Base-by-base conservation (phyloP, 2,113 vertebrate species). In the Poeciliopsis occidentalis region DNA sequence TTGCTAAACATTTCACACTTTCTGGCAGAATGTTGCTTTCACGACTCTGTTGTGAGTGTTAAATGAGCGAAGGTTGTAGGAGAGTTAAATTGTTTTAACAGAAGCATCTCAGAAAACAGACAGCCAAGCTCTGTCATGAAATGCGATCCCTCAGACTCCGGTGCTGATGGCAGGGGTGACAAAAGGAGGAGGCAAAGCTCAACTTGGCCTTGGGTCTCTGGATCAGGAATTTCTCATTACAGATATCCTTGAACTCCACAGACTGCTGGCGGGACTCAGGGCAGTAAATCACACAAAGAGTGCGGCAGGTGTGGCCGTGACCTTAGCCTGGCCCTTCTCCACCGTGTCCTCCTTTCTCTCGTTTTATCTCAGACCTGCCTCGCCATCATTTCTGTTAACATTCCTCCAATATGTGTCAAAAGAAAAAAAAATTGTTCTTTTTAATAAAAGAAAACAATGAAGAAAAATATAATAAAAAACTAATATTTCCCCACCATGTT, bases 151-250 rank as follows among this genome's bases (percentile, higher is more conserved):
- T 68, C 73, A 77, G 78, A 87, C 60, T 51, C 37, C 78, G 78
- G 84, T 80, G 81, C 61, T 67, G 68, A 83, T 67, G 83, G 77
- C 80, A 84, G 87, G 87, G 87, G 84, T 88, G 90, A 87, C 88
- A 85, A 81, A 81, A 73, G 84, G 82, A 78, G 70, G 85, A 79
- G 77, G 72, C 81, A 64, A 91, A 89, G 64, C 89, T 81, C 44
- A 67, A 66, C 66, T 78, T 77, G 92, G 87, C 85, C 93, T 95
- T 94, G 90, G 80, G 76, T 90, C 85, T 92, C 90, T 89, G 90
- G 91, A 94, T 89, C 87, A 94, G 94, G 87, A 93, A 95, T 96
- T 96, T 95, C 90, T 96, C 93, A 95, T 96, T 93, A 92, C 82
- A 67, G 80, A 86, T 94, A 93, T 93, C 95, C 95, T 96, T 97